Base-by-base conservation (phyloP, 2,113 vertebrate species). In the Triplophysa siluroides region DNA sequence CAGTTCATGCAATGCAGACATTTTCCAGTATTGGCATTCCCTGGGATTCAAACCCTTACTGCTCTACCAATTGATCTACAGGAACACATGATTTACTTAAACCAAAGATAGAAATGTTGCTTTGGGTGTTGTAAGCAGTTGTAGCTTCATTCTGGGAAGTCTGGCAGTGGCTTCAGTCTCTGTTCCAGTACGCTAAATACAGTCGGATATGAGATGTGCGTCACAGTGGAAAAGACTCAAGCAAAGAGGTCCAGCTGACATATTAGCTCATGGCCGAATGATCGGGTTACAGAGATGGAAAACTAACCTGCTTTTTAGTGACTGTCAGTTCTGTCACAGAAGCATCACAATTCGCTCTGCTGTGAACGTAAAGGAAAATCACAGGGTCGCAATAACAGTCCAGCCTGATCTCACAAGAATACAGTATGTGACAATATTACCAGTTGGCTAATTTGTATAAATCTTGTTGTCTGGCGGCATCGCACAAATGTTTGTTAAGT, bases 211-310 rank as follows among this genome's bases (percentile, higher is more conserved):
- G 52, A 50, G 21, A 58, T 78, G 43, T 45, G 63, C 21, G 76
- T 68, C 47, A 78, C 16, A 41, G 54, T 78, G 64, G 38, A 43
- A 24, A 29, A 26, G 65, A n/a, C 76, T 45, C 50, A 38, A 21
- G 33, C 58, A 29, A 26, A 54, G 13, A 45, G 19, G 58, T 11
- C 23, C 3, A 33, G 29, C 24, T 47, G 23, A 38, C 23, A 9
- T 69, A 21, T 14, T 10, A 24, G 58, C 41, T 26, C 38, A 18
- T 18, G 24, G 38, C 16, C n/a, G 24, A 10, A 9, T 52, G 19
- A 75, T 81, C 80, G 1, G 74, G 74, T 81, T 77, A 65, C 74
- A 38, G 18, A 29, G 61, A 72, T 63, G 19, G 73, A 81, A 81
- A 82, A 74, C 33, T 33, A 56, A 82, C 56, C 58, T 63, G 33